Percentiles rank a stretch among this genome's conserved stretches.
These are phyloP conservation scores for Theristicus caerulescens DNA, from an alignment of 2,113 vertebrate species.

Conservation along the genomic window DNA sequence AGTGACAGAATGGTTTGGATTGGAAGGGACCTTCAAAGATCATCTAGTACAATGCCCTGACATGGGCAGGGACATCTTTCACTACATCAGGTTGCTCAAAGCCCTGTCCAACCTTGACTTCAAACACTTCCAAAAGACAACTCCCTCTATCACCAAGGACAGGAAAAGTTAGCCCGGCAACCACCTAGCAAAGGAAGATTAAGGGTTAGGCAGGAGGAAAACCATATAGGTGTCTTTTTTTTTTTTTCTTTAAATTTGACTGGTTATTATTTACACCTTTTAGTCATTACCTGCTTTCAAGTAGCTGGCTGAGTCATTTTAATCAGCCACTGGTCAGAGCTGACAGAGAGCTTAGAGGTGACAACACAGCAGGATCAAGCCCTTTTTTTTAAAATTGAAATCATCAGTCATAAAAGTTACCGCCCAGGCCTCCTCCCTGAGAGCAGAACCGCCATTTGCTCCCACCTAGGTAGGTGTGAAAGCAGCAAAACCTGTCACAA, in stretches of 20 bases:
- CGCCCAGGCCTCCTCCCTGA: slow-evolving; percentile 12
- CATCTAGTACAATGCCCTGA: not conserved
- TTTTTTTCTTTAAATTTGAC: not conserved
- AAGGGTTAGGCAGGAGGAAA: not conserved
- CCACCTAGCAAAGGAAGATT: not conserved
- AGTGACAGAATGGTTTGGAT: not conserved
- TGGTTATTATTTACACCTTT: not conserved
- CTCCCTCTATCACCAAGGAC: not conserved
- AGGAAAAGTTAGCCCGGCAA: not conserved
- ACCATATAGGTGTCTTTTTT: not conserved
- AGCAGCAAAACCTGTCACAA: slow-evolving; percentile 51
- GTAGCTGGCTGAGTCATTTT: not conserved
- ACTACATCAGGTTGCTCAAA: not conserved
- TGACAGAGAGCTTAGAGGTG: not conserved
- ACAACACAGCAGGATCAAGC: not conserved
- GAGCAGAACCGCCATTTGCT: not conserved
- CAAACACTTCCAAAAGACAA: not conserved
- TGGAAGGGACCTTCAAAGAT: not conserved
- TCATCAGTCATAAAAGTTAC: not conserved
- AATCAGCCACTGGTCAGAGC: not conserved
- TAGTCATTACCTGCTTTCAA: slow-evolving; percentile 11
- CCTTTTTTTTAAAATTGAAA: not conserved
- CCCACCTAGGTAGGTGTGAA: not conserved
- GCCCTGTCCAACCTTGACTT: not conserved
- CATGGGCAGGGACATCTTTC: not conserved